Evolutionary conservation across 2,113 vertebrate species (phyloP).

Genomic region (Cyphomyrus discorhynchus): DNA sequence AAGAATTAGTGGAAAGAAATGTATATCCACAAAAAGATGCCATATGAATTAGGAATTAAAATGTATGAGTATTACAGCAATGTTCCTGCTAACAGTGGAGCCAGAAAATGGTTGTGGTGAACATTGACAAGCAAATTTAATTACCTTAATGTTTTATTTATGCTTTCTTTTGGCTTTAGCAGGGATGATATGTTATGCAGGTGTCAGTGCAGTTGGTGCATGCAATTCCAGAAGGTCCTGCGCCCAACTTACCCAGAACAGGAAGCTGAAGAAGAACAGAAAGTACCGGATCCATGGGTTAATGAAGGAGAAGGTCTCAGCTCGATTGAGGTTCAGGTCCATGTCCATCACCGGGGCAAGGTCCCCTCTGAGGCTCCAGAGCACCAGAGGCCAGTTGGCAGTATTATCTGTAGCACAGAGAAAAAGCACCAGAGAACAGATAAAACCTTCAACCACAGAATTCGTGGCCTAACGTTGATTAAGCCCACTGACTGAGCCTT

Average conservation of each 20-base stretch:
- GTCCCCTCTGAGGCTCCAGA: not conserved
- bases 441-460: not conserved
- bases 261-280: slow-evolving; percentile 66
- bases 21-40: not conserved
- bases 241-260: slow-evolving; percentile 61
- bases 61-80: slow-evolving; percentile 32
- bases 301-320: slow-evolving; percentile 58
- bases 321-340: slow-evolving; percentile 46
- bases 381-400: not conserved
- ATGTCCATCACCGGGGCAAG: slow-evolving; percentile 47
- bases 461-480: not conserved
- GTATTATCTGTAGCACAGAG: not conserved
- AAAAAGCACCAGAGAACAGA: not conserved
- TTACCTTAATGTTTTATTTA: slow-evolving; percentile 44
- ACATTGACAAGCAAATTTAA: slow-evolving; percentile 14
- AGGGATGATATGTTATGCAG: not conserved
- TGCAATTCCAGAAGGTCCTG: not conserved
- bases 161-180: not conserved
- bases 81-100: slow-evolving; percentile 26
- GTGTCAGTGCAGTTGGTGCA: not conserved
- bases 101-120: slow-evolving; percentile 21
- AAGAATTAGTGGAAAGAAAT: not conserved
- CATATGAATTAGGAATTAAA: slow-evolving; percentile 30
- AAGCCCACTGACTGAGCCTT: slow-evolving; percentile 30
- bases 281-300: slow-evolving; percentile 65